A percentile compares a stretch with the other conserved stretches of the same genome.
These are phyloP conservation scores for Thalassarche chlororhynchos DNA, from an alignment of 2,113 vertebrate genomes.

Conservation along the genomic window DNA sequence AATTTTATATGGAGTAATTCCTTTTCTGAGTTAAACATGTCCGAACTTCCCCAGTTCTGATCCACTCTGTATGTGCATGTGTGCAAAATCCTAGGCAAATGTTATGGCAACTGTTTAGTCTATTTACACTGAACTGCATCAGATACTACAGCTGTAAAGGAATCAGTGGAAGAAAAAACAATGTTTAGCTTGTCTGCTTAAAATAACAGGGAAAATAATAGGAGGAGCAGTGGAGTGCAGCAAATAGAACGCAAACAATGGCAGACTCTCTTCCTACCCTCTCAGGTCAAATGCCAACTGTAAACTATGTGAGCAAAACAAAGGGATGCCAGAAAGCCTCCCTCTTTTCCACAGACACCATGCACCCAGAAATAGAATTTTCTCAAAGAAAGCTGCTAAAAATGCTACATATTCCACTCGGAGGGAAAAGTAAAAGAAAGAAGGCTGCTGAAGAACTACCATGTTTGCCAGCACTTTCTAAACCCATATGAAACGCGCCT, in stretches of 20 bases:
- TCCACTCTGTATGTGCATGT: background rate
- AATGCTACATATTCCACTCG: background rate
- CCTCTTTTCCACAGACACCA: background rate
- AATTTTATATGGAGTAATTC: slow-evolving; percentile 68
- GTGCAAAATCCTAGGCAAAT: background rate
- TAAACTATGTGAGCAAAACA: slow-evolving; percentile 53
- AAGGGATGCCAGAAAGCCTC: slow-evolving; percentile 33
- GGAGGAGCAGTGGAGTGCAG: background rate
- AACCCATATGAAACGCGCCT: background rate
- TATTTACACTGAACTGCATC: background rate
- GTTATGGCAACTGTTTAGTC: background rate
- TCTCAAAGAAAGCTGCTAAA: slow-evolving; percentile 18
- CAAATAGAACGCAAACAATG: background rate
- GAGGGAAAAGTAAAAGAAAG: slow-evolving; percentile 9
- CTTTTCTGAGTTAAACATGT: slow-evolving; percentile 49
- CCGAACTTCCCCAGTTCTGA: slow-evolving; percentile 1
- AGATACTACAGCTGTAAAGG: background rate
- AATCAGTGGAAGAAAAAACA: slow-evolving; percentile 15
- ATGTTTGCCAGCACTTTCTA: background rate
- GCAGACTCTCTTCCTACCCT: slow-evolving; percentile 5
- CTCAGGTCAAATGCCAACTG: slow-evolving; percentile 56
- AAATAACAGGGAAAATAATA: slow-evolving; percentile 17
- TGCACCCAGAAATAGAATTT: slow-evolving; percentile 2
- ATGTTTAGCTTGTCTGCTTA: slow-evolving; percentile 20
- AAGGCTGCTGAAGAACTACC: background rate